Conservation (phyloP, 2,888 invertebrate genomes). For the Sthenelais limicola region DNA sequence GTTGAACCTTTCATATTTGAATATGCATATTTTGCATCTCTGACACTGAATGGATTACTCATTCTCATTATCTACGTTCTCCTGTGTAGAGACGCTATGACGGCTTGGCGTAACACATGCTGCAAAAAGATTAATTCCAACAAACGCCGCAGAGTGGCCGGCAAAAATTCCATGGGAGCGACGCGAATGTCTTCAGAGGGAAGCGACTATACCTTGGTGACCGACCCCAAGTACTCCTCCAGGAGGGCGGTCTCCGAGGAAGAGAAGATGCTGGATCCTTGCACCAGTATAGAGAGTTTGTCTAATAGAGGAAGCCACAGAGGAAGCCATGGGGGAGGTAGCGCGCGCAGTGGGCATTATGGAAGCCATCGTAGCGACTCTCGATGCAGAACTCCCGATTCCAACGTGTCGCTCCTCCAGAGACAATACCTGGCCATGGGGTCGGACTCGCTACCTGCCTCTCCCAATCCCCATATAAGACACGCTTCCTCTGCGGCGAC, state of each 20-base stretch:
- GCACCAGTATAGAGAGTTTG: slow-evolving; percentile 30
- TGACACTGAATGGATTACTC: slow-evolving; percentile 23
- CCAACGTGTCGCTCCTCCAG: slow-evolving; percentile 17
- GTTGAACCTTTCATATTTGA: slow-evolving; percentile 29
- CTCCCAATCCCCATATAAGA: slow-evolving; percentile 19
- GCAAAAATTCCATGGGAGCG: slow-evolving; percentile 34
- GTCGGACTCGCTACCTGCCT: slow-evolving; percentile 33
- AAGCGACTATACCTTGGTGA: slow-evolving; percentile 41
- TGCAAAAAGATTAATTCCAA: slow-evolving; percentile 2
- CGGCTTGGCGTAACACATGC: slow-evolving; percentile 39
- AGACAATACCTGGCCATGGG: slow-evolving; percentile 33
- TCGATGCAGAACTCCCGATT: slow-evolving; percentile 13
- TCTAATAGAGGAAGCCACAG: slow-evolving; percentile 25
- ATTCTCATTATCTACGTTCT: slow-evolving; percentile 37
- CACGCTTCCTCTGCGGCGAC: slow-evolving; percentile 1
- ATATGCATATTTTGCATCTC: slow-evolving; percentile 39
- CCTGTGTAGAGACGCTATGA: slow-evolving; percentile 34
- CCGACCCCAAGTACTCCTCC: slow-evolving; percentile 33
- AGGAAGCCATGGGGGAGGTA: background rate
- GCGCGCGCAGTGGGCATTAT: background rate
- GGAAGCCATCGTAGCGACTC: background rate
- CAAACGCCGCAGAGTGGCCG: slow-evolving; percentile 41
- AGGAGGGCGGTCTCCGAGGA: slow-evolving; percentile 13
- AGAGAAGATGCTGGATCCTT: slow-evolving; percentile 33
- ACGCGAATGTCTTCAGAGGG: slow-evolving; percentile 38